phyloP scores from a whole-genome alignment of 1,140 invertebrate species.

The Bombus soroeensis region DNA sequence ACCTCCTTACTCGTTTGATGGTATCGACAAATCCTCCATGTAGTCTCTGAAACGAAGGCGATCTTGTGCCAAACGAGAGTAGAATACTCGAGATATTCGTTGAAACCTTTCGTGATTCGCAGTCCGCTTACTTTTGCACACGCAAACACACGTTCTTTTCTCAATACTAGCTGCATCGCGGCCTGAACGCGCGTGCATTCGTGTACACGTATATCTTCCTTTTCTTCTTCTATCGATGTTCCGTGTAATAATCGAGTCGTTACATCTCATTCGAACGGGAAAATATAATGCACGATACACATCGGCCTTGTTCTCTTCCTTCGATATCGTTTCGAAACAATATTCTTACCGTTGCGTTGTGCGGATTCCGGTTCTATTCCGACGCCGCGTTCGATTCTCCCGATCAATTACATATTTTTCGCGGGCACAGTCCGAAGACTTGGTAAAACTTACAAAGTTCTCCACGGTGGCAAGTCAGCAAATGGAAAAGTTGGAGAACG shows the following conservation, averaged over 20 bases:
- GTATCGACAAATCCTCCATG: conserved; percentile 41
- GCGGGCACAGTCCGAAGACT: not conserved
- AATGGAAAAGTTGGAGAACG: conserved; percentile 40
- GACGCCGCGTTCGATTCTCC: not conserved
- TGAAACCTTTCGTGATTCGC: conserved; percentile 24
- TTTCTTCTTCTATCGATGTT: not conserved
- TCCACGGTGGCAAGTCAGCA: not conserved
- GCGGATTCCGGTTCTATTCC: not conserved
- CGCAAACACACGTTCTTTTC: not conserved
- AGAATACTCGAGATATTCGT: conserved; percentile 40
- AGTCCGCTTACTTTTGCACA: conserved; percentile 26
- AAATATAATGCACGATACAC: conserved; percentile 1
- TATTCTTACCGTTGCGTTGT: not conserved
- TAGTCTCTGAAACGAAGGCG: conserved; percentile 41
- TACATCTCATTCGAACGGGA: not conserved
- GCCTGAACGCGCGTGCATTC: no score
- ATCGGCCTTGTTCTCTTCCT: not conserved
- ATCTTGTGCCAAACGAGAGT: conserved; percentile 48
- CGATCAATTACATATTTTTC: conserved; percentile 28
- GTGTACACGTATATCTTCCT: not conserved
- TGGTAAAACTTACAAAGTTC: conserved; percentile 12
- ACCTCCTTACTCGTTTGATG: conserved; percentile 37
- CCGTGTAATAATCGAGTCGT: not conserved
- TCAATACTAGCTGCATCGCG: not conserved
- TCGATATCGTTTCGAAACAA: not conserved